Conservation (phyloP, 2,797 vertebrate species). For the Urocyon cinereoargenteus region DNA sequence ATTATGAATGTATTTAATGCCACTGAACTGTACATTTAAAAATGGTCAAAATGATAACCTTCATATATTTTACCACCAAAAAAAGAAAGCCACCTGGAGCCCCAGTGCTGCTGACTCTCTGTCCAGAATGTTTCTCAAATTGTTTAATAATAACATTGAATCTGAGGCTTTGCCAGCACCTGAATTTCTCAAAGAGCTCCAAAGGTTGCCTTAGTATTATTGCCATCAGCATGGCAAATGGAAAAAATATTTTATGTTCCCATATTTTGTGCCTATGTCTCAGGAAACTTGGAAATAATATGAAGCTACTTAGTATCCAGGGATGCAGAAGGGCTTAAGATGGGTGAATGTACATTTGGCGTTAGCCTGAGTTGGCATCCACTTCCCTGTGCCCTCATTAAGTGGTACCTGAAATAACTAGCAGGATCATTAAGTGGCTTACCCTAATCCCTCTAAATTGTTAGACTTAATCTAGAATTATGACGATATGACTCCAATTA, state of each 20-base stretch:
- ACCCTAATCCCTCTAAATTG: conserved; percentile 43
- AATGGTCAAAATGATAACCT: conserved; percentile 15
- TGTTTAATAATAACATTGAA: conserved; percentile 48
- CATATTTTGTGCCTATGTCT: neutral
- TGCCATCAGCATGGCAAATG: conserved; percentile 50
- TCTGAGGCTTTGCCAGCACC: conserved; percentile 57
- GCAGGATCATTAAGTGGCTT: conserved; percentile 61
- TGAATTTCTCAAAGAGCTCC: conserved; percentile 44
- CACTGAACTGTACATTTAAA: conserved; percentile 18
- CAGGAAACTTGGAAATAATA: conserved; percentile 5
- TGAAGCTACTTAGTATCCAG: conserved; percentile 13
- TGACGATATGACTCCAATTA: conserved; percentile 43
- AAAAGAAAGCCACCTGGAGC: neutral
- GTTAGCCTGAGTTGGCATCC: conserved; percentile 39
- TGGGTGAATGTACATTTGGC: neutral
- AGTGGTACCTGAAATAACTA: conserved; percentile 46
- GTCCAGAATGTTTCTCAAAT: conserved; percentile 34
- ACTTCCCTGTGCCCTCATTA: conserved; percentile 51
- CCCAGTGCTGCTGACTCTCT: neutral
- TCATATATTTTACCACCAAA: neutral
- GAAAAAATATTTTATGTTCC: neutral
- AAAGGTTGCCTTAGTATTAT: conserved; percentile 43
- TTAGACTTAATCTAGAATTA: conserved; percentile 72
- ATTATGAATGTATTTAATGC: neutral
- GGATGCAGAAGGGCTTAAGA: neutral